These are phyloP conservation scores for Callosobruchus maculatus DNA, from an alignment of 2,888 invertebrate genomes.

Conservation along the genomic window DNA sequence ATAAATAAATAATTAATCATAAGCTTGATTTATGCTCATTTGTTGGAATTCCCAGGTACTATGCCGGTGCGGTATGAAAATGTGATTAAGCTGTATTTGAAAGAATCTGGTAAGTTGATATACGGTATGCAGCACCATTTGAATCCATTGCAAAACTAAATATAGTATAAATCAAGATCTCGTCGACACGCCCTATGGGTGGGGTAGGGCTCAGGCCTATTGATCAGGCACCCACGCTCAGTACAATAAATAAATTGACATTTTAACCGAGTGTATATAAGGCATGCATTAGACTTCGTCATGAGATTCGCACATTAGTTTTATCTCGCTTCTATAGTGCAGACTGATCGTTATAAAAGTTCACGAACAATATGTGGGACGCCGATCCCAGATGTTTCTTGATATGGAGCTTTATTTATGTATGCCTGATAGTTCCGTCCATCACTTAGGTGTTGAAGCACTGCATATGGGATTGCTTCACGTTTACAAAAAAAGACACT, in stretches of 20 bases:
- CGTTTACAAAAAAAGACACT: too few relatives aligned
- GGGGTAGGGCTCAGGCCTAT: conserved; percentile 15
- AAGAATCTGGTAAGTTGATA: background rate
- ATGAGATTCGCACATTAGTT: background rate
- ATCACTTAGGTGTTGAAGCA: too few relatives aligned
- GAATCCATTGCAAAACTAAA: conserved; percentile 11
- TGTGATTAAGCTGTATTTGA: background rate
- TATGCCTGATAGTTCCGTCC: too few relatives aligned
- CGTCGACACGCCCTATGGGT: conserved; percentile 14
- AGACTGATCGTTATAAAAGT: background rate
- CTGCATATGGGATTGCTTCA: too few relatives aligned
- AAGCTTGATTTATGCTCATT: background rate
- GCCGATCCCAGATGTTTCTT: background rate
- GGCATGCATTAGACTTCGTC: background rate
- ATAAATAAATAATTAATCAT: background rate
- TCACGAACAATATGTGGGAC: background rate
- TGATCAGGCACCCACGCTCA: conserved; percentile 20
- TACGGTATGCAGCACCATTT: background rate
- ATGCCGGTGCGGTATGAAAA: background rate
- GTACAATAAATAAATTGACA: conserved; percentile 3
- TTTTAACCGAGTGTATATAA: background rate
- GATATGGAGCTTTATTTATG: background rate
- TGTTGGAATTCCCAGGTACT: background rate
- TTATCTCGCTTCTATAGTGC: background rate
- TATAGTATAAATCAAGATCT: conserved; percentile 14